These are phyloP conservation scores for Porites lobata DNA, from an alignment of 92 coral and sea anemone species.

Conservation along the genomic window DNA sequence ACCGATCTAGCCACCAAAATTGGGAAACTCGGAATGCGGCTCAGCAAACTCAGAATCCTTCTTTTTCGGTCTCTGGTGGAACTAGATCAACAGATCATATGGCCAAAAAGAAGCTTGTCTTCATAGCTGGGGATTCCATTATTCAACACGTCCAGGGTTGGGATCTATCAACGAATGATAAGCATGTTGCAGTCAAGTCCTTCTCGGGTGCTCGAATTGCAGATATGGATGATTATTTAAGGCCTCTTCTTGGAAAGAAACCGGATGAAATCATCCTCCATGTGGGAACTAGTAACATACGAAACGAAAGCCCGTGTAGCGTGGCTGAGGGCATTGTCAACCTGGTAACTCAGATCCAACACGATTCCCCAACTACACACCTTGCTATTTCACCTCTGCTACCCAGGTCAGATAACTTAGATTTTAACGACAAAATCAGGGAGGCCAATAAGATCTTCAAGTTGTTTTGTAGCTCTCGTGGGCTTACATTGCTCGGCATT, in stretches of 20 bases:
- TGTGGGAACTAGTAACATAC: conserved; percentile 66
- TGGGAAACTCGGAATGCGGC: background rate
- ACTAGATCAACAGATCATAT: conserved; percentile 12
- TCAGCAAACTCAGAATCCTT: conserved; percentile 24
- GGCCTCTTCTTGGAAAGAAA: conserved; percentile 63
- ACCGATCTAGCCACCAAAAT: conserved; percentile 9
- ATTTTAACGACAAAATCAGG: conserved; percentile 32
- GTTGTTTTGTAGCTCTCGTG: conserved; percentile 16
- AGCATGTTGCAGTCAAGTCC: conserved; percentile 67
- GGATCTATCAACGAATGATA: conserved; percentile 53
- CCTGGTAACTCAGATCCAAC: conserved; percentile 61
- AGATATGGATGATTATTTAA: conserved; percentile 71
- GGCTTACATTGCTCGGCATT: conserved; percentile 21
- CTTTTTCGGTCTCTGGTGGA: conserved; percentile 12
- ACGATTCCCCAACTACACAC: conserved; percentile 61
- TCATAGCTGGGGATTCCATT: conserved; percentile 69
- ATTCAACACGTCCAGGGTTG: conserved; percentile 62
- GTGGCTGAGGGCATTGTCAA: conserved; percentile 71
- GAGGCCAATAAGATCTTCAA: conserved; percentile 46
- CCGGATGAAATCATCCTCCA: conserved; percentile 68
- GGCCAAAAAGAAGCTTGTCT: conserved; percentile 35
- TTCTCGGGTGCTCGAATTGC: conserved; percentile 61
- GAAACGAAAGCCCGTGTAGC: conserved; percentile 40
- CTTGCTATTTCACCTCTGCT: conserved; percentile 49
- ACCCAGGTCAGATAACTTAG: conserved; percentile 59